phyloP scores from a whole-genome alignment of 2,888 invertebrate genomes.

The Cryptops parisi region DNA sequence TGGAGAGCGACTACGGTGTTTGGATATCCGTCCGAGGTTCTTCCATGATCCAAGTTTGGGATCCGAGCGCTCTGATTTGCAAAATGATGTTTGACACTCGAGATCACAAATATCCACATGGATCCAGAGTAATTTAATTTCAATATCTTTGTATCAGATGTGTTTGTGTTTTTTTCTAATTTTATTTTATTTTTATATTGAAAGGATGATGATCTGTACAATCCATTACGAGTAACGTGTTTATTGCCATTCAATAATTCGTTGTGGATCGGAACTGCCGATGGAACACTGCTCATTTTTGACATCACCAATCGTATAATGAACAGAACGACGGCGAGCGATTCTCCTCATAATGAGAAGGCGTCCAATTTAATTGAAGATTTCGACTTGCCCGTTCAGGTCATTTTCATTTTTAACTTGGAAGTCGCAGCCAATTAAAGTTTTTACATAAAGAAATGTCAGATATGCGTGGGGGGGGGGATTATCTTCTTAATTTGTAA shows the following conservation, averaged over 20 bases:
- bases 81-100: conserved; percentile 36
- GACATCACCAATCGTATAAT: conserved; percentile 21
- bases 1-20: conserved; percentile 32
- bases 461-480: too few relatives aligned
- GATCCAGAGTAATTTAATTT: conserved; percentile 24
- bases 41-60: conserved; percentile 39
- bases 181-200: conserved; percentile 13
- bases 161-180: not conserved
- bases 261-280: conserved; percentile 38
- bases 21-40: conserved; percentile 38
- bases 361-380: too few relatives aligned
- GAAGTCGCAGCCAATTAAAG: too few relatives aligned
- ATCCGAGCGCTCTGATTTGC: conserved; percentile 32
- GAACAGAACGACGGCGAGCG: not conserved
- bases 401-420: too few relatives aligned
- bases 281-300: conserved; percentile 34
- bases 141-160: not conserved
- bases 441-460: too few relatives aligned
- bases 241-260: conserved; percentile 30
- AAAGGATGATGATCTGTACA: conserved; percentile 27
- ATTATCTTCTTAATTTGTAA: too few relatives aligned
- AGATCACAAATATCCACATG: conserved; percentile 20
- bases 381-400: too few relatives aligned
- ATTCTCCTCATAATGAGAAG: too few relatives aligned
- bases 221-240: conserved; percentile 31